Percentiles rank a stretch among this genome's conserved stretches.
These are phyloP conservation scores for Parasteatoda lunata DNA, from an alignment of 2,888 invertebrate genomes.

Conservation along the genomic window DNA sequence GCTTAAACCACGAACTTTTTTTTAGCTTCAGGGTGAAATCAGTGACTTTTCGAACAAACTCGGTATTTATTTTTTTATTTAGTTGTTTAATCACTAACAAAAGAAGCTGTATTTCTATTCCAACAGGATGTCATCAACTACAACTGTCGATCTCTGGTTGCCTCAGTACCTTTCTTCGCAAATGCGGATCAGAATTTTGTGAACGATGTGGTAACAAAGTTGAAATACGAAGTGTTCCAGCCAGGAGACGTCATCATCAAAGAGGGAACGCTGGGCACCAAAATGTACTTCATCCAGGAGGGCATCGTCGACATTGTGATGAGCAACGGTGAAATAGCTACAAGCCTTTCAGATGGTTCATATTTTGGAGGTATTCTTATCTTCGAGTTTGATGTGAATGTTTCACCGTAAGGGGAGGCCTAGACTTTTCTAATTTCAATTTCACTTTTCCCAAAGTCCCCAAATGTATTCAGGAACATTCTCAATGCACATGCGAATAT, in stretches of 20 bases:
- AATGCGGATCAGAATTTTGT: conserved; percentile 99
- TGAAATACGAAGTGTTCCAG: conserved; percentile 99
- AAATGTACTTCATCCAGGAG: conserved; percentile 99
- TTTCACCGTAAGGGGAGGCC: no score
- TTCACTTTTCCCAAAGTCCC: neutral
- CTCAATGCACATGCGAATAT: no score
- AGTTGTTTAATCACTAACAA: no score
- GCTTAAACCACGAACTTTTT: no score
- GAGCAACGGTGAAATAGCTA: conserved; percentile 97
- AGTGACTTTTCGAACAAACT: no score
- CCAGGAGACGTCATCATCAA: conserved; percentile 99
- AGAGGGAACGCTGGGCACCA: conserved; percentile 98
- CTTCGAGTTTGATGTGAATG: no score
- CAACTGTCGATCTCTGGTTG: conserved; percentile 97
- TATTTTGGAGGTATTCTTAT: conserved; percentile 85
- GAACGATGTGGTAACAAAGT: conserved; percentile 97
- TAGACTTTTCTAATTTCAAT: neutral
- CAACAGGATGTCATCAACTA: conserved; percentile 94
- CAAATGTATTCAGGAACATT: neutral
- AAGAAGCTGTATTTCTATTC: no score
- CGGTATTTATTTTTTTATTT: no score
- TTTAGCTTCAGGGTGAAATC: no score
- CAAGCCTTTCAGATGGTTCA: conserved; percentile 96
- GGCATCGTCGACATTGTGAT: conserved; percentile 98
- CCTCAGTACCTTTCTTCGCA: conserved; percentile 98